These are phyloP conservation scores for Podarcis cretensis DNA, from an alignment of 2,113 vertebrate species.

Conservation along the genomic window DNA sequence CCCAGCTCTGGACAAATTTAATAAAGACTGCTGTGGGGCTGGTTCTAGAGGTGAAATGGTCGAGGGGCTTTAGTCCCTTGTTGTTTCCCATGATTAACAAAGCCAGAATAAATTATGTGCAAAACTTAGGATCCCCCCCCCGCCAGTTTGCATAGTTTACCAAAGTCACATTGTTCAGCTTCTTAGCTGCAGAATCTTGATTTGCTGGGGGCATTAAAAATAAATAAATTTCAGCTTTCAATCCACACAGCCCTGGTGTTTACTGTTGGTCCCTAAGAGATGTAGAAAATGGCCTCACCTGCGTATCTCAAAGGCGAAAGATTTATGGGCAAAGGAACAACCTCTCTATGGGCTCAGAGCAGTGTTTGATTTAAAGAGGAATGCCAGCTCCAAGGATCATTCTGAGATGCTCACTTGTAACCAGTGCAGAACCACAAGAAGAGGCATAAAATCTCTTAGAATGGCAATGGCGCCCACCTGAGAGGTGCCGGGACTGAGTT, in stretches of 20 bases:
- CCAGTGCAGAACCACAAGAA: not conserved
- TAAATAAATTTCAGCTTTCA: not conserved
- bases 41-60: too few species aligned
- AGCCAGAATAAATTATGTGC: not conserved
- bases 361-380: not conserved
- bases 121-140: not conserved
- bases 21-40: too few species aligned
- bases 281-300: not conserved
- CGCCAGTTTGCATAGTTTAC: not conserved
- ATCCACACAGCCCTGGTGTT: not conserved
- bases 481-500: too few species aligned
- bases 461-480: too few species aligned
- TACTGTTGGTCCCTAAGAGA: not conserved
- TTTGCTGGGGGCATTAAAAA: not conserved
- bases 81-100: not conserved
- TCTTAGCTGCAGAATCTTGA: not conserved
- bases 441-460: not conserved
- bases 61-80: too few species aligned
- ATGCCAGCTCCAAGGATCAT: not conserved
- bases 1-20: too few species aligned
- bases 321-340: not conserved
- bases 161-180: not conserved
- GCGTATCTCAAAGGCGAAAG: not conserved
- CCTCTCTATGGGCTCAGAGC: not conserved
- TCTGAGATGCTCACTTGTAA: not conserved